Conservation (phyloP, 1,140 invertebrate genomes). For the Dryas iulia region DNA sequence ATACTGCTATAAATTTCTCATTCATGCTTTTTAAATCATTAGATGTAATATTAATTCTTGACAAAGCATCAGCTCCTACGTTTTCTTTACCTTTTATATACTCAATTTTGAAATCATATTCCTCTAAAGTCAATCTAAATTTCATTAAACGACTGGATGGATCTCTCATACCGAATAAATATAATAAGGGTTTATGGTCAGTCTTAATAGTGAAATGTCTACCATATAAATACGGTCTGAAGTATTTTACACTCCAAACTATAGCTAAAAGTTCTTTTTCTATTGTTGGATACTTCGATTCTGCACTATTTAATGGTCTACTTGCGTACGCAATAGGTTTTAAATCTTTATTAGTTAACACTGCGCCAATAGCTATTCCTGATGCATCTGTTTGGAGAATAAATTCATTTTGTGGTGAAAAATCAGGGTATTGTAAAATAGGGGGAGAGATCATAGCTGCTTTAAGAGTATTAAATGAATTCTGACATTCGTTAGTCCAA, state of each 20-base stretch:
- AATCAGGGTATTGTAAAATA: constrained; percentile 35
- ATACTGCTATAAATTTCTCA: constrained; percentile 21
- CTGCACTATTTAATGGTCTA: too few species aligned
- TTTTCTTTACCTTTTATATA: constrained; percentile 30
- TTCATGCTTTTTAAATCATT: constrained; percentile 31
- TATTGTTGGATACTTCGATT: constrained; percentile 45
- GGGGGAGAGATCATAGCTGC: constrained; percentile 45
- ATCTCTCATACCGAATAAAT: constrained; percentile 28
- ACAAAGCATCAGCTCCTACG: constrained; percentile 36
- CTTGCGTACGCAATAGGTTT: too few species aligned
- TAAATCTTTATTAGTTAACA: too few species aligned
- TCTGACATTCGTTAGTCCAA: constrained; percentile 37
- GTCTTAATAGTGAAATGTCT: constrained; percentile 28
- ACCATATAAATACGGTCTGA: constrained; percentile 34
- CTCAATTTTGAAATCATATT: constrained; percentile 19
- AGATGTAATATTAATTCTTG: constrained; percentile 20
- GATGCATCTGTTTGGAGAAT: too few species aligned
- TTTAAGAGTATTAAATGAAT: constrained; percentile 44
- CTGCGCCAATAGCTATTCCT: too few species aligned
- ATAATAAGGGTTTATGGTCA: constrained; percentile 30
- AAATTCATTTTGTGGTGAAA: too few species aligned
- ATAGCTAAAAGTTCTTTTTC: constrained; percentile 47
- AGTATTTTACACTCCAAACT: constrained; percentile 35
- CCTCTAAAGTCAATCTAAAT: constrained; percentile 17
- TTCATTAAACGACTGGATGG: not conserved